phyloP scores from a whole-genome alignment of 2,888 invertebrate genomes.

The Drosophila picticornis region DNA sequence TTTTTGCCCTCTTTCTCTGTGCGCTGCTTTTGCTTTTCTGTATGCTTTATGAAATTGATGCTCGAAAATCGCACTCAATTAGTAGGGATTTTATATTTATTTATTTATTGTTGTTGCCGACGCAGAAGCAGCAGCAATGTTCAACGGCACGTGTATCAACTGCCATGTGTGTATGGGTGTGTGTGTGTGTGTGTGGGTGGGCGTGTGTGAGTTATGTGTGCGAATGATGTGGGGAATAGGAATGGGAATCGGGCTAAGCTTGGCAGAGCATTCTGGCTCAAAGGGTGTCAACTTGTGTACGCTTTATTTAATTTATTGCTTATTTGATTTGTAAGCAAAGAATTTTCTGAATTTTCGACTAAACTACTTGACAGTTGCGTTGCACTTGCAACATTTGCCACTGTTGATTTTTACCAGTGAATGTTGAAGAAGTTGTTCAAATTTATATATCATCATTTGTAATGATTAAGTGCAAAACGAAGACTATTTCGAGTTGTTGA shows the following conservation, averaged over 20 bases:
- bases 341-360: constrained; percentile 41
- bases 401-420: constrained; percentile 17
- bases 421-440: constrained; percentile 5
- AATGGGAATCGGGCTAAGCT: constrained; percentile 31
- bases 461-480: constrained; percentile 6
- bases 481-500: neutral
- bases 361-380: constrained; percentile 27
- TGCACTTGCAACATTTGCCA: constrained; percentile 12
- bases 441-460: constrained; percentile 2
- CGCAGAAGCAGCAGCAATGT: constrained; percentile 28
- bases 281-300: constrained; percentile 72
- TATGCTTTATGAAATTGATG: constrained; percentile 81
- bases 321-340: constrained; percentile 60
- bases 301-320: constrained; percentile 70
- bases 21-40: constrained; percentile 27
- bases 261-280: constrained; percentile 55
- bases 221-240: neutral
- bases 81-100: constrained; percentile 80
- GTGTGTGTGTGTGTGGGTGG: constrained; percentile 7
- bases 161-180: constrained; percentile 13
- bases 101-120: constrained; percentile 72
- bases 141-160: constrained; percentile 61
- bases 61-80: constrained; percentile 81
- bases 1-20: constrained; percentile 19
- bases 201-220: constrained; percentile 6